Percentiles rank a stretch among this genome's conserved stretches.
Evolutionary conservation across 1,140 invertebrate genomes (phyloP).

Genomic region (Pissodes strobi): DNA sequence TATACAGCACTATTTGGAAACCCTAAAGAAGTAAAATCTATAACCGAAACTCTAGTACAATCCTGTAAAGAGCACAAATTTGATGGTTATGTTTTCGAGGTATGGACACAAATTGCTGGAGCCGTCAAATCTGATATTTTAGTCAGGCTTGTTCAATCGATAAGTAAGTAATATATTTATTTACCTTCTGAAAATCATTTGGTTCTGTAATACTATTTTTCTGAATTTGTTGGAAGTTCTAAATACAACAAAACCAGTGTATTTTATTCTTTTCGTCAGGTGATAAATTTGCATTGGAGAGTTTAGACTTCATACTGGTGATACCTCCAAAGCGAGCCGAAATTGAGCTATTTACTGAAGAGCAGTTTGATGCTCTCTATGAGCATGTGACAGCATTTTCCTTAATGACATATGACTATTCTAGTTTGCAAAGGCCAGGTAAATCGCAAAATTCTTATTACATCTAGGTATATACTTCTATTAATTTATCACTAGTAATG

Average conservation of each 20-base stretch:
- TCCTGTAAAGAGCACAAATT: constrained; percentile 71
- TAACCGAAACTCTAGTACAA: constrained; percentile 65
- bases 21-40: constrained; percentile 60
- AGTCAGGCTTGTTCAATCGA: constrained; percentile 65
- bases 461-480: no score
- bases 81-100: constrained; percentile 86
- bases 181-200: neutral
- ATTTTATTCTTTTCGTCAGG: constrained; percentile 31
- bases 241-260: no score
- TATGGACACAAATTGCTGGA: constrained; percentile 81
- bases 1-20: constrained; percentile 67
- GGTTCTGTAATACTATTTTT: neutral
- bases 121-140: constrained; percentile 67
- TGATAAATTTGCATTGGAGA: constrained; percentile 46
- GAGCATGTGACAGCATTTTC: constrained; percentile 83
- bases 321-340: constrained; percentile 80
- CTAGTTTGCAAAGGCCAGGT: constrained; percentile 79
- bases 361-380: constrained; percentile 78
- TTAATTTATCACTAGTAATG: no score
- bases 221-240: no score
- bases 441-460: constrained; percentile 6
- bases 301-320: constrained; percentile 76
- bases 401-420: constrained; percentile 95
- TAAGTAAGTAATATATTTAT: constrained; percentile 57
- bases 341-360: constrained; percentile 72